A percentile compares a stretch with the other conserved stretches of the same genome.
phyloP scores from a whole-genome alignment of 2,113 vertebrate genomes.

The Cryptotis parvus region DNA sequence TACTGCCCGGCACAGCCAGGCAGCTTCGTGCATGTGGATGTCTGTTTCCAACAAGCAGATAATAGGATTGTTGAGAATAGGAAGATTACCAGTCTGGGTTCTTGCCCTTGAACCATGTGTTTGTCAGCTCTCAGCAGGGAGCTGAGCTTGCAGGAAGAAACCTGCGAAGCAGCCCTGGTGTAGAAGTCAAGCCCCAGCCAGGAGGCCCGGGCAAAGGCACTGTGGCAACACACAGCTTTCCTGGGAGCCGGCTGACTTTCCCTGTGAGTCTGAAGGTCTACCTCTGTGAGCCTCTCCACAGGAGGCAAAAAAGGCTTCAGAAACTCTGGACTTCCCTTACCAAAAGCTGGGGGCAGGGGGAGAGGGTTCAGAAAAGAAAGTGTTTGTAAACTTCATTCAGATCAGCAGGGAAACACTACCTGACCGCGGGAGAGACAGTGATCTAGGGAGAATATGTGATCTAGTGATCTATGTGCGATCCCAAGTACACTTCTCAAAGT shows the following conservation, averaged over 20 bases:
- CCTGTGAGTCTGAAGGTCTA: background rate
- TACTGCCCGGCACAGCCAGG: constrained; percentile 68
- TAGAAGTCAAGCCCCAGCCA: background rate
- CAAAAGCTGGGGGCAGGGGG: background rate
- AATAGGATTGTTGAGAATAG: constrained; percentile 52
- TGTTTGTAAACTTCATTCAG: constrained; percentile 30
- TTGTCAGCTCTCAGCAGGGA: background rate
- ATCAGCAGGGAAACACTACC: background rate
- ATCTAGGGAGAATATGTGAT: background rate
- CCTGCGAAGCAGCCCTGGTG: background rate
- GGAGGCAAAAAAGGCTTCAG: background rate
- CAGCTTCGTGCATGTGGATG: constrained; percentile 56
- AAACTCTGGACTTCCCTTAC: background rate
- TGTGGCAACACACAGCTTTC: no score
- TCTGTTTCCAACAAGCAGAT: constrained; percentile 74
- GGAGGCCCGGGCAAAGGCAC: background rate
- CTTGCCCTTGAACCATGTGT: background rate
- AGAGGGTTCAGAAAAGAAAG: background rate
- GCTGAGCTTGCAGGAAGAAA: fast-evolving
- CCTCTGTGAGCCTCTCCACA: background rate
- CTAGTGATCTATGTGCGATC: no score
- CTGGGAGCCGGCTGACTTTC: background rate
- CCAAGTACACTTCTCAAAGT: background rate
- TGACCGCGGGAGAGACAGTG: background rate
- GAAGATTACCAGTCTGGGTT: constrained; percentile 50